Percentiles rank a stretch among this genome's conserved stretches.
These are phyloP conservation scores for Punctoribates punctum DNA, from an alignment of 2,888 invertebrate species.

Conservation along the genomic window DNA sequence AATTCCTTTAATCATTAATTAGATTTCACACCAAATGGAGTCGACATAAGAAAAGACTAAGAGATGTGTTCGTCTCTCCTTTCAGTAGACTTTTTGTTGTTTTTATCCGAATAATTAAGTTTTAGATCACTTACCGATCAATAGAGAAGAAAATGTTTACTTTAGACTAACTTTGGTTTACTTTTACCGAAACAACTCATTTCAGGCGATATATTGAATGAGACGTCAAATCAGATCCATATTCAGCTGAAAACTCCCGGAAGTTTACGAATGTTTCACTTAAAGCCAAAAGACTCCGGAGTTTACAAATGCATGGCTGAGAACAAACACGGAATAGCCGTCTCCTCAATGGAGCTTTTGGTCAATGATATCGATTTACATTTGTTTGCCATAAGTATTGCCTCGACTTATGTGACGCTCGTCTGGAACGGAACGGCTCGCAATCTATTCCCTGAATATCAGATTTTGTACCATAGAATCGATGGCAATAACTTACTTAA, in stretches of 20 bases:
- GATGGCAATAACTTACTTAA: conserved; percentile 27
- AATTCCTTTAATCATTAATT: neutral
- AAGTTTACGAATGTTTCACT: conserved; percentile 50
- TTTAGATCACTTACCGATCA: neutral
- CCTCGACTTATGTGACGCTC: conserved; percentile 54
- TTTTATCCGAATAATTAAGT: neutral
- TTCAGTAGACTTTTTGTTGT: neutral
- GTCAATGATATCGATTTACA: conserved; percentile 54
- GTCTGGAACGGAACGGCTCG: conserved; percentile 54
- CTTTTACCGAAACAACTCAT: neutral
- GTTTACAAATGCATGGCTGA: conserved; percentile 55
- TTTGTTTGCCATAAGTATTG: conserved; percentile 52
- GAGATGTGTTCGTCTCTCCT: neutral
- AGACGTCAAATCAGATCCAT: conserved; percentile 51
- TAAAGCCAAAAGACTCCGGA: conserved; percentile 53
- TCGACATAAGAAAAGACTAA: neutral
- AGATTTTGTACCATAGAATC: conserved; percentile 50
- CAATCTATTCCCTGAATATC: conserved; percentile 51
- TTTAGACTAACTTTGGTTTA: neutral
- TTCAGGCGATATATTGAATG: conserved; percentile 51
- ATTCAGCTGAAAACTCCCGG: conserved; percentile 51
- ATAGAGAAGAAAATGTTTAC: neutral
- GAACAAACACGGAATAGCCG: conserved; percentile 52
- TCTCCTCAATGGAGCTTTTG: conserved; percentile 51
- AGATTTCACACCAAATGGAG: neutral